Evolutionary conservation across 2,113 vertebrate species (phyloP).

Genomic region (Pollachius pollachius): DNA sequence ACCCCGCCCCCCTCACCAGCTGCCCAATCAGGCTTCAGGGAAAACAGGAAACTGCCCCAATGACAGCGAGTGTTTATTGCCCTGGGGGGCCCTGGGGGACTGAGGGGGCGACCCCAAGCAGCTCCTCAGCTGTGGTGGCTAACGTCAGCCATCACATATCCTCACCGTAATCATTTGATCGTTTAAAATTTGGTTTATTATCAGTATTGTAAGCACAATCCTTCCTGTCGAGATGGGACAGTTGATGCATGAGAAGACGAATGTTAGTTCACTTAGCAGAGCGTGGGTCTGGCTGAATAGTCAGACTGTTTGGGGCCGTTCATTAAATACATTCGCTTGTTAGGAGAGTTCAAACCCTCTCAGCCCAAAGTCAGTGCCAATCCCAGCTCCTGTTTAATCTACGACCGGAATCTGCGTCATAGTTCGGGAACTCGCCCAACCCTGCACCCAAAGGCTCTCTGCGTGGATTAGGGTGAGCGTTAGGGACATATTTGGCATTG

Average conservation of each 20-base stretch:
- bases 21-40: not conserved
- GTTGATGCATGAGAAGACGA: too few relatives aligned
- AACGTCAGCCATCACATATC: too few relatives aligned
- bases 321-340: not conserved
- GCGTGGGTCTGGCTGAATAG: not conserved
- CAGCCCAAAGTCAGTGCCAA: not conserved
- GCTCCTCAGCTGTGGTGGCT: not conserved
- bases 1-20: constrained; percentile 30
- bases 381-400: not conserved
- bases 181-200: too few relatives aligned
- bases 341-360: not conserved
- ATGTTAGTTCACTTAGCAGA: too few relatives aligned
- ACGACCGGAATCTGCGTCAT: not conserved
- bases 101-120: not conserved
- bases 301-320: not conserved
- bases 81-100: not conserved
- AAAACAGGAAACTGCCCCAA: not conserved
- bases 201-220: too few relatives aligned
- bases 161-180: too few relatives aligned
- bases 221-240: too few relatives aligned
- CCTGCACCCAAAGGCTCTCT: not conserved
- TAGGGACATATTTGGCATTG: not conserved
- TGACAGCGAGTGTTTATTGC: not conserved
- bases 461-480: not conserved
- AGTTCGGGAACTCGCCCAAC: not conserved